These are phyloP conservation scores for Tragelaphus eurycerus DNA, from an alignment of 2,797 vertebrate species.

Conservation along the genomic window DNA sequence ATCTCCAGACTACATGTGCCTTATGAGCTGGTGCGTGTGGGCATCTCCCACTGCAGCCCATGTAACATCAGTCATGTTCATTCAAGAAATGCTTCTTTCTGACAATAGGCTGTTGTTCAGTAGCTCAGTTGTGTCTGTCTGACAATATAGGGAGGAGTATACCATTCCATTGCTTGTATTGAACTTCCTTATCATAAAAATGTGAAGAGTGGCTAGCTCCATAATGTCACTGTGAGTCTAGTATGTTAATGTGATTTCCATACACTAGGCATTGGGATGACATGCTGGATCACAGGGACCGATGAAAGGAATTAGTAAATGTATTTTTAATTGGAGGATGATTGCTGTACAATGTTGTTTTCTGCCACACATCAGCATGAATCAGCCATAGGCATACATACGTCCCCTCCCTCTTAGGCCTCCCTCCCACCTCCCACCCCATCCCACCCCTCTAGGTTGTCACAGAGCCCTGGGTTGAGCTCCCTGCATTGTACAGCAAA, in stretches of 20 bases:
- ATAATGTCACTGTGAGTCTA: background rate
- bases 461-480: background rate
- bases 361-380: background rate
- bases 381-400: background rate
- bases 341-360: background rate
- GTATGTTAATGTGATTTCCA: too few species aligned
- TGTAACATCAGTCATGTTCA: fast-evolving
- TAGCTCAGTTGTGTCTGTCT: background rate
- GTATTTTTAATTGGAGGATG: background rate
- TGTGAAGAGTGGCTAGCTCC: background rate
- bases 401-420: background rate
- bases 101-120: background rate
- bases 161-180: background rate
- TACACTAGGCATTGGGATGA: too few species aligned
- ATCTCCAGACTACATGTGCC: fast-evolving
- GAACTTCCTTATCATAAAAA: background rate
- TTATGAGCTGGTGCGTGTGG: fast-evolving
- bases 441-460: background rate
- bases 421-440: background rate
- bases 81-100: background rate
- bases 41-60: fast-evolving
- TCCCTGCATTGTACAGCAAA: background rate
- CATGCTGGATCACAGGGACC: background rate
- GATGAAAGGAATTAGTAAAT: background rate
- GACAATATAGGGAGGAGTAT: background rate